Base-by-base conservation (phyloP, 1,140 invertebrate species). In the Triops longicaudatus region DNA sequence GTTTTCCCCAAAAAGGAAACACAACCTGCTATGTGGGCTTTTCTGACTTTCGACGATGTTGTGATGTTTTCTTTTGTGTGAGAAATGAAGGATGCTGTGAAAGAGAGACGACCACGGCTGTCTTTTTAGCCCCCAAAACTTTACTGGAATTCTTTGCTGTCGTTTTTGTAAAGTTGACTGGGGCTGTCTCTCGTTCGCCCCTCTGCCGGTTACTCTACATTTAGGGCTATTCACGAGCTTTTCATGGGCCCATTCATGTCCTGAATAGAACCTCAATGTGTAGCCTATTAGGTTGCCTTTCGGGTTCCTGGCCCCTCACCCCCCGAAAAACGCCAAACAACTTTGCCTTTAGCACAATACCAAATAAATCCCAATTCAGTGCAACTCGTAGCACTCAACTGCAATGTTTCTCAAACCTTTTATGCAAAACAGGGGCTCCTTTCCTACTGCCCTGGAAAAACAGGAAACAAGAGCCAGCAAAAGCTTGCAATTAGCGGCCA, bases 181-280 rank as follows among this genome's bases (percentile, higher is more conserved):
- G 50, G 50, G 50, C 50, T 63, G 50, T 63, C 17, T 17, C 50
- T 63, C 50, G 50, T 22, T 22, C 50, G 44, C 22, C 50, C 50
- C 50, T 63, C 50, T 14, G n/a, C 50, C 50, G 50, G 50, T 63
- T 63, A 63, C 50, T 63, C 50, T 22, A 9, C 50, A 63, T 63
- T 63, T 63, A 63, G 50, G 50, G n/a, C 50, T 63, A 63, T 63
- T 63, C 50, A 63, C 50, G 50, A 63, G 50, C 50, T 63, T 63
- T 63, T 63, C 50, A 63, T 63, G 50, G 44, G 50, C 50, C 50
- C 50, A 63, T 63, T 63, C 50, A 63, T 6, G n/a, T 63, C 22
- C 50, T 63, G 50, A 63, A 63, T 63, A 63, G 50, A 63, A 63
- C 50, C 50, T 63, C 50, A 63, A 63, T 63, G 50, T 63, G 50